Evolutionary conservation across 2,797 vertebrate genomes (phyloP).

Genomic region (Carcharodon carcharias): DNA sequence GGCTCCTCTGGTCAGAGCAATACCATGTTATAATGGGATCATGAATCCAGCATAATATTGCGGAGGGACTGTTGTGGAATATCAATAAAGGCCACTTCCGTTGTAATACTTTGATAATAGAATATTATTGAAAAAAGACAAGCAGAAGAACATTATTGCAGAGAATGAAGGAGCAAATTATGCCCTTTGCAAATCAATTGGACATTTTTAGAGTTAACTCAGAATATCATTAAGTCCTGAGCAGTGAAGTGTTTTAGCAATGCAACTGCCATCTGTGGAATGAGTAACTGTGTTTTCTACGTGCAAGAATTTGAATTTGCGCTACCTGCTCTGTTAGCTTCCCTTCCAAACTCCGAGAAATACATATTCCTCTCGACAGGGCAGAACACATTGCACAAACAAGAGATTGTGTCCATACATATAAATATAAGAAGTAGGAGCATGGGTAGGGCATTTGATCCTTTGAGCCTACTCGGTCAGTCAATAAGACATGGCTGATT

Average conservation of each 20-base stretch:
- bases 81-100: not conserved
- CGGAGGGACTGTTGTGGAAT: not conserved
- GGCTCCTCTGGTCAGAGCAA: not conserved
- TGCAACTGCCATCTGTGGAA: not conserved
- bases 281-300: not conserved
- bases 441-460: too few species aligned
- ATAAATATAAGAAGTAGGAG: too few species aligned
- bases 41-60: not conserved
- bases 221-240: not conserved
- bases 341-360: not conserved
- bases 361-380: not conserved
- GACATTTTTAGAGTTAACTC: not conserved
- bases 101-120: conserved; percentile 2
- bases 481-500: too few species aligned
- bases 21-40: not conserved
- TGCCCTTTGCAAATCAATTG: not conserved
- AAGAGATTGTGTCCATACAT: not conserved
- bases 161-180: not conserved
- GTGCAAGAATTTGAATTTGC: not conserved
- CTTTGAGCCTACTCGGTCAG: too few species aligned
- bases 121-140: conserved; percentile 24
- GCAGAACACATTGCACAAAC: not conserved
- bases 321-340: not conserved
- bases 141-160: not conserved
- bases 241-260: not conserved